Conservation (phyloP, 2,797 vertebrate species). For the Echiichthys vipera region DNA sequence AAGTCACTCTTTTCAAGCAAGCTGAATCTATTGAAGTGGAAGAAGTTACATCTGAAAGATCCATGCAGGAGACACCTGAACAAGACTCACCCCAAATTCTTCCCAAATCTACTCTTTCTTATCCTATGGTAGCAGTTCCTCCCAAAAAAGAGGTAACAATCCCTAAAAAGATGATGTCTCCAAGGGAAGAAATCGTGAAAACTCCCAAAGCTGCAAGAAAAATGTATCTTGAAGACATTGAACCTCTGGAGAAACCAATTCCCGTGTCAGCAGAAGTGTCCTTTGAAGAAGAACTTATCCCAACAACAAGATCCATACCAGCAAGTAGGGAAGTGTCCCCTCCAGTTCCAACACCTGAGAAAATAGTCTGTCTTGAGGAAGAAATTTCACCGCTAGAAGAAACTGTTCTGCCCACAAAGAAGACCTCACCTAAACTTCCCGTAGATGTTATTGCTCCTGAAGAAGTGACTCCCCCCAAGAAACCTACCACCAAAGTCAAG, state of each 20-base stretch:
- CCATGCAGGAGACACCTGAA: conserved; percentile 30
- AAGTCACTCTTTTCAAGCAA: conserved; percentile 15
- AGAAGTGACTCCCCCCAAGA: conserved; percentile 76
- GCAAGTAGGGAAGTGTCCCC: background rate
- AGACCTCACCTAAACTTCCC: background rate
- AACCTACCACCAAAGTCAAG: conserved; percentile 64
- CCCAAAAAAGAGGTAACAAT: conserved; percentile 52
- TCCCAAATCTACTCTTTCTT: background rate
- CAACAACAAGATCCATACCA: background rate
- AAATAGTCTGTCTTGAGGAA: background rate
- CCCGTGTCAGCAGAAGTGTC: background rate
- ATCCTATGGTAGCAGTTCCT: background rate
- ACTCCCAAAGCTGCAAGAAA: background rate
- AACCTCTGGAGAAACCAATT: conserved; percentile 3
- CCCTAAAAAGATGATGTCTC: background rate
- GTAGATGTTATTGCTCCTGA: conserved; percentile 37
- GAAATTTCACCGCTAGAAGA: conserved; percentile 1
- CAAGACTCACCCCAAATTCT: background rate
- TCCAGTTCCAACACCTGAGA: background rate
- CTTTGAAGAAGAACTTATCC: conserved; percentile 1
- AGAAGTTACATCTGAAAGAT: conserved; percentile 63
- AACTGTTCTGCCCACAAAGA: background rate
- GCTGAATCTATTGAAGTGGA: background rate
- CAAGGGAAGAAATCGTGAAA: background rate
- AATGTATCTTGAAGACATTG: conserved; percentile 1